phyloP scores from a whole-genome alignment of 1,140 invertebrate genomes.

The Agraylea sexmaculata region DNA sequence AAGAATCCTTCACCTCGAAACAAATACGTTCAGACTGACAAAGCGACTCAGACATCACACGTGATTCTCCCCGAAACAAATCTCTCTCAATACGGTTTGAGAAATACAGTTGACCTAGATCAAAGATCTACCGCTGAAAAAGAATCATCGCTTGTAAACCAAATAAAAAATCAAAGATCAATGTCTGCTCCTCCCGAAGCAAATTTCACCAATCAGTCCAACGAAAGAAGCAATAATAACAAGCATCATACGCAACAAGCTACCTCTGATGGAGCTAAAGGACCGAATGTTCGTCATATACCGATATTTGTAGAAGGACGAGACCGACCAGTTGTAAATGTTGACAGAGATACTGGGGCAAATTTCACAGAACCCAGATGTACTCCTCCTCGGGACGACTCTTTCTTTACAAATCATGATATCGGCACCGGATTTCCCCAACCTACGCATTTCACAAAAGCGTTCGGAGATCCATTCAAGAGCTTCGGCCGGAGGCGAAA shows the following conservation, averaged over 20 bases:
- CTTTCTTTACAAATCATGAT: conserved; percentile 32
- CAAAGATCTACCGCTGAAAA: conserved; percentile 48
- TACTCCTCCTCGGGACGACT: conserved; percentile 30
- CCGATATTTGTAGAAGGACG: conserved; percentile 79
- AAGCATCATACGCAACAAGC: conserved; percentile 20
- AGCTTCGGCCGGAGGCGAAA: conserved; percentile 29
- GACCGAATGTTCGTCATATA: conserved; percentile 56
- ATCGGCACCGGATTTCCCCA: conserved; percentile 27
- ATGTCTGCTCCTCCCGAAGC: conserved; percentile 55
- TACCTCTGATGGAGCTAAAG: conserved; percentile 22
- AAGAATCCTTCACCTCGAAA: conserved; percentile 25
- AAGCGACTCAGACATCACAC: conserved; percentile 39
- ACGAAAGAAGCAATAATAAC: conserved; percentile 29
- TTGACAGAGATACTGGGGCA: conserved; percentile 27
- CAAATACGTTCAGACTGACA: conserved; percentile 24
- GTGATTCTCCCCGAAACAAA: conserved; percentile 17
- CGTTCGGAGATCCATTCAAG: conserved; percentile 33
- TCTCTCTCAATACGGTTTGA: conserved; percentile 55
- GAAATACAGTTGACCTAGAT: conserved; percentile 66
- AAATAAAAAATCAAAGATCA: conserved; percentile 48
- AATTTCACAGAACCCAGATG: conserved; percentile 29
- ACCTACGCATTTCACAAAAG: conserved; percentile 30
- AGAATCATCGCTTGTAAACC: conserved; percentile 36
- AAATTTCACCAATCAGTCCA: conserved; percentile 28
- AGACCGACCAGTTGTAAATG: conserved; percentile 59